Evolutionary conservation across 2,797 vertebrate species (phyloP), one percentile per base, ranked within the genome.

Genomic region (Alca torda): DNA sequence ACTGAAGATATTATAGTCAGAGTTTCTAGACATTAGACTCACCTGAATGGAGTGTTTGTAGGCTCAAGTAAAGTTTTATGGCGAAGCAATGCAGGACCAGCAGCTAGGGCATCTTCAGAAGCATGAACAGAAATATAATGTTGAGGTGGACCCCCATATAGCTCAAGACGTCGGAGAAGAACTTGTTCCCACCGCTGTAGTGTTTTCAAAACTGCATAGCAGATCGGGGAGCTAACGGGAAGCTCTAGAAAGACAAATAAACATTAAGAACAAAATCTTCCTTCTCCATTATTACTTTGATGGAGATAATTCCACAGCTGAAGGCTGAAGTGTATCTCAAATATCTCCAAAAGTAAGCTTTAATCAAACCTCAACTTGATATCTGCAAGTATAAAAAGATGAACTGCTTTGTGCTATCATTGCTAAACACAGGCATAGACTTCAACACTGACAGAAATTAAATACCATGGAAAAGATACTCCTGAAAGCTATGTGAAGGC

Each of bases 161-260:
- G 96, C 98, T 99, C 99, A 96, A 99, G 98, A 92, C 99, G 98
- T 95, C 99, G 99, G 75, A 99, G 98, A 82, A 99, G 98, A 97
- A 99, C 99, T 98, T 99, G 99, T 91, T 99, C 99, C 99, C 99
- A 99, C 70, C 99, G 98, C 77, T 99, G 99, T 28, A 99, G 98
- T 9, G 99, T 99, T 98, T 99, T 99, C 87, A 99, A 97, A 89
- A 99, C 98, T 15, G 98, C 97, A 85, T 99, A 99, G 97, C 99
- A 99, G 89, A 99, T 97, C 3, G 99, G 99, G 68, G 99, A 99
- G 91, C 98, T 99, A 97, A 99, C 99, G 28, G 99, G 99, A 96
- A 99, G 98, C 90, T 99, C 99, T 99, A 94, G 56, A 96, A 93
- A 63, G 35, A 93, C 65, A 98, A 93, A 30, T 64, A 80, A 95